A percentile compares a stretch with the other conserved stretches of the same genome.
These are phyloP conservation scores for Zoanthus gigantus DNA, from an alignment of 92 coral and sea anemone genomes.

Conservation along the genomic window DNA sequence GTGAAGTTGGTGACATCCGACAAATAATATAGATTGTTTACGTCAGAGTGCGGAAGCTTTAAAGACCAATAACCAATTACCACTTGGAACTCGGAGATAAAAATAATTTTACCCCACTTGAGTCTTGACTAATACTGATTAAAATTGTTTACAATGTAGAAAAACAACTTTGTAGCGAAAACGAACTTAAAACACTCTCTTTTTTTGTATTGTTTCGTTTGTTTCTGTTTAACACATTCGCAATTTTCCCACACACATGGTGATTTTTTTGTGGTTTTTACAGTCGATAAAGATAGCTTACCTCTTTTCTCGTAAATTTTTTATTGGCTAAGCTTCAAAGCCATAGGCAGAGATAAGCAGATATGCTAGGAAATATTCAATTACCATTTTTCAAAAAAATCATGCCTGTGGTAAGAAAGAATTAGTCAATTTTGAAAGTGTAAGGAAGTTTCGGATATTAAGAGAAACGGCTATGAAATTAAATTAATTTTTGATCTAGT, in stretches of 20 bases:
- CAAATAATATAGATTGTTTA: neutral
- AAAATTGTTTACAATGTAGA: neutral
- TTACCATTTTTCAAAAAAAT: neutral
- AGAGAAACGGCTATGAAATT: neutral
- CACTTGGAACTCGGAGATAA: slow-evolving; percentile 12
- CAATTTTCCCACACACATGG: slow-evolving; percentile 43
- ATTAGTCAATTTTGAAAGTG: slow-evolving; percentile 1
- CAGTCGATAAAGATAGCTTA: neutral
- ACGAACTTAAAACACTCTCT: neutral
- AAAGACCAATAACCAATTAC: slow-evolving; percentile 17
- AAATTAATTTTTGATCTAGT: neutral
- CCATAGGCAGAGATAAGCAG: neutral
- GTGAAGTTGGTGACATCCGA: too few species aligned
- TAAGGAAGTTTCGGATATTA: neutral
- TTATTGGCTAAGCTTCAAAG: neutral
- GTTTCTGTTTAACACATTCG: slow-evolving; percentile 4
- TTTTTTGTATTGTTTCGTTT: neutral
- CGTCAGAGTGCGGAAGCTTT: slow-evolving; percentile 23
- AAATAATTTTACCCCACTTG: slow-evolving; percentile 11
- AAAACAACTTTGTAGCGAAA: neutral
- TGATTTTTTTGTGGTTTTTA: slow-evolving; percentile 1
- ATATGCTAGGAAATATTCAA: neutral
- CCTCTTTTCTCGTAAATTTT: slow-evolving; percentile 22
- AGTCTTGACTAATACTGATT: neutral
- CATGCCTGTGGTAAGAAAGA: neutral